Evolutionary conservation across 2,888 invertebrate genomes (phyloP), one percentile per base, ranked within the genome.

Genomic region (Anarsia innoxiella): DNA sequence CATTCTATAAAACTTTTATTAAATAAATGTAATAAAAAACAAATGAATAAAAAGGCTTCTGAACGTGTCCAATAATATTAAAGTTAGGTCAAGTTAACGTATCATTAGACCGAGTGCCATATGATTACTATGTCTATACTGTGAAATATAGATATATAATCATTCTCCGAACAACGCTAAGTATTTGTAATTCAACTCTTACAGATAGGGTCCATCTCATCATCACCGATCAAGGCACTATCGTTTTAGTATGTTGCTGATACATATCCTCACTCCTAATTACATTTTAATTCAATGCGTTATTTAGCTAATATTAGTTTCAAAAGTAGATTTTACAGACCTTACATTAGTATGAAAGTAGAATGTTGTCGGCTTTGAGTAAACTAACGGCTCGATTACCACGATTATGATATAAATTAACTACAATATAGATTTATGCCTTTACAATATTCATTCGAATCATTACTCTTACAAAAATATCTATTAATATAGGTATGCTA

Each of bases 91-190:
- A 67, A 65, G 68, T 67, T 66, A 60, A 49, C 61, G 68, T 67
- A 69, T 71, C 64, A 63, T 73, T 73, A 76, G 66, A 66, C 66
- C 51, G 61, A 75, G 84, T 83, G 84, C 80, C 79, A 55, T 51
- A 78, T 82, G 84, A 84, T 84, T 84, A 83, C 66, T 84, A 84
- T 84, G 76, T 83, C 84, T 84, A 84, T 84, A 84, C 84, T 56
- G 83, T 71, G 72, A 74, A 73, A 80, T 84, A 84, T 84, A 84
- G 84, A 84, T 63, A 73, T 84, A 82, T 83, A 84, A 84, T 84
- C 84, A 84, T 59, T 65, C 56, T 53, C 56, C 57, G 51, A 58
- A 58, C 56, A 58, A 53, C 8, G 19, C 19, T 19, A 5, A 19
- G 19, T 19, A 19, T 5, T 19, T 19, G 3, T 19, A 19, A 19